Conservation (phyloP, 2,888 invertebrate species). For the Notodonta ziczac region DNA sequence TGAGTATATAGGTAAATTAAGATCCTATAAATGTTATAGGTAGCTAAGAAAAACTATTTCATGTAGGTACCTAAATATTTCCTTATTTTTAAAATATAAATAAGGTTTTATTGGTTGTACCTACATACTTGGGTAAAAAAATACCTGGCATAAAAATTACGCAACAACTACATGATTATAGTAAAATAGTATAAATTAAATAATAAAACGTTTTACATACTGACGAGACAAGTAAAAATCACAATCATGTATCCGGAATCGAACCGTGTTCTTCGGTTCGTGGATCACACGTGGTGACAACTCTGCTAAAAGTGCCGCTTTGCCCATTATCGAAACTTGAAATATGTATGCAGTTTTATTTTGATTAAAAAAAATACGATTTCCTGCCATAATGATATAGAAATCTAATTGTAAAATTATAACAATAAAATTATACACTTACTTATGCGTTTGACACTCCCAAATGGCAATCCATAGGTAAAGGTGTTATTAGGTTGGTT, state of each 20-base stretch:
- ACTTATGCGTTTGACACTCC: not conserved
- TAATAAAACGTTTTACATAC: constrained; percentile 15
- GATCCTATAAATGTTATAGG: no score
- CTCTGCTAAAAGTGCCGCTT: constrained; percentile 37
- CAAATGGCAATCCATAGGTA: not conserved
- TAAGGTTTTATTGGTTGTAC: no score
- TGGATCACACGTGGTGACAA: constrained; percentile 45
- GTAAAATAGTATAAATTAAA: not conserved
- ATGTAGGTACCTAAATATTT: no score
- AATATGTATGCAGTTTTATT: not conserved
- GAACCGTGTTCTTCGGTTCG: constrained; percentile 53
- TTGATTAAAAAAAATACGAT: constrained; percentile 29
- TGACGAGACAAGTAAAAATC: constrained; percentile 18
- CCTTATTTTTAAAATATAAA: no score
- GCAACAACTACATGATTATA: not conserved
- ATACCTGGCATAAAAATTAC: not conserved
- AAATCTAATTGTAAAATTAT: no score
- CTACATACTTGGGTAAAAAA: no score
- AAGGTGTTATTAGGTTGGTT: not conserved
- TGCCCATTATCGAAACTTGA: constrained; percentile 10
- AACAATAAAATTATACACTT: no score
- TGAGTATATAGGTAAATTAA: not conserved
- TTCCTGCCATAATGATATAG: constrained; percentile 12
- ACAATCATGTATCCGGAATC: constrained; percentile 43
- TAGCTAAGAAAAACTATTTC: no score